Conservation (phyloP, 2,797 vertebrate species). For the Characodon lateralis region DNA sequence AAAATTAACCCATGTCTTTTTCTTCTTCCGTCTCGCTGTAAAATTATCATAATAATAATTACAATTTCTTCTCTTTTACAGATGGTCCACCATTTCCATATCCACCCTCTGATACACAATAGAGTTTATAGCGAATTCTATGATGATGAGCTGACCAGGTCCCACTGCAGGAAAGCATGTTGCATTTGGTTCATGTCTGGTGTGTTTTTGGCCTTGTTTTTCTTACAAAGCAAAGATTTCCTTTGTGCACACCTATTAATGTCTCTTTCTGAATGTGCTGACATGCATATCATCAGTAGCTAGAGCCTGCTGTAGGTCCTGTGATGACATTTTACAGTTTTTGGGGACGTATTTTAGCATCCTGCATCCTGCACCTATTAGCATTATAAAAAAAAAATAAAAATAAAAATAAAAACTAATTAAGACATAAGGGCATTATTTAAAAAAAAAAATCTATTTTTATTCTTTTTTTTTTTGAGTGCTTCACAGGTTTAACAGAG, state of each 20-base stretch:
- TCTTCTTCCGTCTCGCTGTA: neutral
- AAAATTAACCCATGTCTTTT: neutral
- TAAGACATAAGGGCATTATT: neutral
- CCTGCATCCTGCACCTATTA: no score
- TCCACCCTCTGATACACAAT: neutral
- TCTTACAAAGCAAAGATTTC: neutral
- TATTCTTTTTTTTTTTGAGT: neutral
- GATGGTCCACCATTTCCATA: neutral
- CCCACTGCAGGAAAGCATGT: neutral
- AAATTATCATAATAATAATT: neutral
- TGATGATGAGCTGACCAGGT: neutral
- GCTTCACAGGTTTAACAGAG: neutral
- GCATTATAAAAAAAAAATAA: neutral
- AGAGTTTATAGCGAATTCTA: neutral
- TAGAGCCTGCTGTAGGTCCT: neutral
- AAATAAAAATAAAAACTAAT: neutral
- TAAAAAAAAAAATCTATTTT: neutral
- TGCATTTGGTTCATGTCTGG: no score
- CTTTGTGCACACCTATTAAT: neutral
- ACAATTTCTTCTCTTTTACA: neutral
- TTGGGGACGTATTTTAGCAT: neutral
- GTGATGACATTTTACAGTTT: neutral
- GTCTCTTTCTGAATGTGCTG: neutral
- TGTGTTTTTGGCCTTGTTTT: neutral
- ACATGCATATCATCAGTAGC: neutral